Conservation (phyloP, 2,113 vertebrate species). For the Myxocyprinus asiaticus region DNA sequence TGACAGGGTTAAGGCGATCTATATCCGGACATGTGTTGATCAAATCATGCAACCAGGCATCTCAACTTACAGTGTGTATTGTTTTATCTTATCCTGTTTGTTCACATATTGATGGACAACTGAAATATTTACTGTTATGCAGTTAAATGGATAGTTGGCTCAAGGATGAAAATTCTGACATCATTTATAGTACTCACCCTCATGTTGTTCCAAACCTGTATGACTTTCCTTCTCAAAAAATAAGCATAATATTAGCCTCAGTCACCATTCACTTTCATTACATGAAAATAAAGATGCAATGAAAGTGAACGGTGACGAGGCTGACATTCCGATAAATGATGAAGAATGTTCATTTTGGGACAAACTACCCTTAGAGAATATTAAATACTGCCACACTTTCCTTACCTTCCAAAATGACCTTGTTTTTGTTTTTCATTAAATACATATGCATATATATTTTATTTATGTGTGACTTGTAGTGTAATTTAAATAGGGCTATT, state of each 20-base stretch:
- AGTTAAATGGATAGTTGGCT: neutral
- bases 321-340: neutral
- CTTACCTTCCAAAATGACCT: neutral
- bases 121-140: neutral
- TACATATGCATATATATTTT: neutral
- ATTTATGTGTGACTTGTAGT: neutral
- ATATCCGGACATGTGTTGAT: conserved; percentile 17
- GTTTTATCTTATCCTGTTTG: neutral
- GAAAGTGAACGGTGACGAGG: too few species aligned
- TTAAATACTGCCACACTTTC: neutral
- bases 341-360: too few species aligned
- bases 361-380: neutral
- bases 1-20: neutral
- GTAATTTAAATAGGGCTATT: neutral
- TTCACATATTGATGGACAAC: neutral
- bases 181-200: neutral
- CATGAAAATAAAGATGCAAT: too few species aligned
- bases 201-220: too few species aligned
- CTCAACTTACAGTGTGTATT: conserved; percentile 14
- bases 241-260: neutral
- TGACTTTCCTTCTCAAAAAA: too few species aligned
- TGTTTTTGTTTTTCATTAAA: neutral
- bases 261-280: neutral
- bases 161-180: neutral
- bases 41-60: conserved; percentile 5